Conservation (phyloP, 2,888 invertebrate species). For the Sinohyriopsis cumingii region DNA sequence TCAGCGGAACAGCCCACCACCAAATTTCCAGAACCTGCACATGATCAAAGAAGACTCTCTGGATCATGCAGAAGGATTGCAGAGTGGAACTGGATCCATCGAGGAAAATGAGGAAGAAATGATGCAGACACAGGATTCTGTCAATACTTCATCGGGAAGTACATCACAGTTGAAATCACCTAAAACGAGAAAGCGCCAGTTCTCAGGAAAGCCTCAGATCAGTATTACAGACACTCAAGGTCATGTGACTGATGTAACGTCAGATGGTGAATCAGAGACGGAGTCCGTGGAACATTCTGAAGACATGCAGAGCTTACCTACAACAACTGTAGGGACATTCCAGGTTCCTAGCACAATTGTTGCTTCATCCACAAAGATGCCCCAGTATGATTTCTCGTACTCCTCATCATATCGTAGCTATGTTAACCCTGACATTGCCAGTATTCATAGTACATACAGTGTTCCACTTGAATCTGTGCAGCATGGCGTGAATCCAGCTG, state of each 20-base stretch:
- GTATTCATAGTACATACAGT: constrained; percentile 42
- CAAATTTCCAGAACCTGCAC: constrained; percentile 69
- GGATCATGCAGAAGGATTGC: constrained; percentile 25
- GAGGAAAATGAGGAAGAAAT: constrained; percentile 46
- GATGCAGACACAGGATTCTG: constrained; percentile 37
- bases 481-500: constrained; percentile 23
- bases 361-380: constrained; percentile 8
- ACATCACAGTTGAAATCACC: constrained; percentile 3
- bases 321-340: constrained; percentile 22
- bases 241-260: constrained; percentile 68
- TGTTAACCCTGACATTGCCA: constrained; percentile 54
- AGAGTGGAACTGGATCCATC: constrained; percentile 21
- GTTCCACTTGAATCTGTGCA: constrained; percentile 16
- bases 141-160: constrained; percentile 10
- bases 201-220: constrained; percentile 82
- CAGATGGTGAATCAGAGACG: constrained; percentile 44
- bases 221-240: constrained; percentile 93
- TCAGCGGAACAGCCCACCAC: constrained; percentile 66
- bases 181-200: constrained; percentile 31
- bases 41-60: constrained; percentile 71
- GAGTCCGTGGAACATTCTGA: constrained; percentile 33
- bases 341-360: constrained; percentile 16
- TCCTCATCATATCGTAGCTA: constrained; percentile 27
- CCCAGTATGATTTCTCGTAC: constrained; percentile 27
- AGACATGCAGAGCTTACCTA: constrained; percentile 2